phyloP scores from a whole-genome alignment of 2,888 invertebrate genomes.

The Drosophila phalerata region DNA sequence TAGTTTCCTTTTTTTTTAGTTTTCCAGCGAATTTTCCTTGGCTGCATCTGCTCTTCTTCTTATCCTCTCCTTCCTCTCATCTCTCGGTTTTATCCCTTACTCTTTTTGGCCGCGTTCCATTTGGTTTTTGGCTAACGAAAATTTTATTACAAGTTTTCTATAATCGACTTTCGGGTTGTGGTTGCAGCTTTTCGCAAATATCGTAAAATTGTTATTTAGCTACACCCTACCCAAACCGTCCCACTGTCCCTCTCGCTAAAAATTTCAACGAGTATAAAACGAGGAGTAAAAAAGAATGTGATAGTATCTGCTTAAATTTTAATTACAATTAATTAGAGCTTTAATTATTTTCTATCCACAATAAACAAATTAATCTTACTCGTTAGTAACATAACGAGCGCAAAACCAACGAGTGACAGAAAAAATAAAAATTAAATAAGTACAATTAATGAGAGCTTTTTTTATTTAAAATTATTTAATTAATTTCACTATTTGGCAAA shows the following conservation, averaged over 20 bases:
- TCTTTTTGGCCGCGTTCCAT: constrained; percentile 47
- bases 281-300: neutral
- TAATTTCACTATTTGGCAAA: neutral
- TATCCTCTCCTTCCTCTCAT: neutral
- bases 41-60: constrained; percentile 26
- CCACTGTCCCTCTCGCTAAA: neutral
- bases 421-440: no score
- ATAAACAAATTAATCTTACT: no score
- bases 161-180: constrained; percentile 73
- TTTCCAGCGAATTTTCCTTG: constrained; percentile 39
- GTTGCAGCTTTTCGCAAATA: constrained; percentile 60
- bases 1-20: constrained; percentile 32
- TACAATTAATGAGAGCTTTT: neutral
- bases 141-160: constrained; percentile 79
- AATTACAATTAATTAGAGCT: no score
- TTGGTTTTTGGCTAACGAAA: constrained; percentile 72
- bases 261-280: neutral
- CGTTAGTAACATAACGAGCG: no score
- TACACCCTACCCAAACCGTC: neutral
- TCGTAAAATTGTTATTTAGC: constrained; percentile 57
- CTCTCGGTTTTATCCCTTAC: no score
- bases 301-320: no score
- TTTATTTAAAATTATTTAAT: neutral
- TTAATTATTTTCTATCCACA: no score
- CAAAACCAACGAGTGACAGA: no score